Base-by-base conservation (phyloP, 2,113 vertebrate genomes). In the Cettia cetti region DNA sequence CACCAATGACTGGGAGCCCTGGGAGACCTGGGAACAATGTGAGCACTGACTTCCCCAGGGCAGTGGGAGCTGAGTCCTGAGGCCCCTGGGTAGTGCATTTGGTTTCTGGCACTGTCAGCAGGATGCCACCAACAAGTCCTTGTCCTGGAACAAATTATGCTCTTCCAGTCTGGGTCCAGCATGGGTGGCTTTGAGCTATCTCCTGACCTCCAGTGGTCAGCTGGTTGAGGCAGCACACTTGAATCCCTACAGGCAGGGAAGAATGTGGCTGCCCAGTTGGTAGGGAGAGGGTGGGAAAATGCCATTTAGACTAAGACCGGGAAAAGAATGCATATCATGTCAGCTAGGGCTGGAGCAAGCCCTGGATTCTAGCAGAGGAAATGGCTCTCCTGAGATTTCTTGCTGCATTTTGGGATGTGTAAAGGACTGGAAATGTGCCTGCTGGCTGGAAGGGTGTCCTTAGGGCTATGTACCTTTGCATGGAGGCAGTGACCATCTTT, bases 21-120 rank as follows among this genome's bases (percentile, higher is more conserved):
- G 24, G 13, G 30, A 68, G n/a, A 12, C 42, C 42, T 56, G n/a
- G 14, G 11, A 53, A 2, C 33, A 59, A 14, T 0, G 0, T 45
- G 16, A 39, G 33, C 20, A 40, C 33, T 42, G 11, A 44, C 28
- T 44, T 66, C 42, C 42, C 0, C 0, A 66, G 40, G 22, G n/a
- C 16, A 9, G 39, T 23, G 4, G 2, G 20, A 63, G 42, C 59
- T 68, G 37, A 45, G 47, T 26, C 42, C 33, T 35, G n/a, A 30
- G 24, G 42, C n/a, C 2, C 3, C 54, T 39, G n/a, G 60, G 20
- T 49, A 47, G 10, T 14, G 57, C 26, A 13, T 50, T 11, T 3
- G 44, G 39, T 2, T 83, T 63, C 52, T 2, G 2, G 31, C 39
- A 37, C 23, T 50, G 50, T 31, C 69, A 82, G 64, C 14, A 57